These are phyloP conservation scores for Nezara viridula DNA, from an alignment of 2,888 invertebrate species.

Conservation along the genomic window DNA sequence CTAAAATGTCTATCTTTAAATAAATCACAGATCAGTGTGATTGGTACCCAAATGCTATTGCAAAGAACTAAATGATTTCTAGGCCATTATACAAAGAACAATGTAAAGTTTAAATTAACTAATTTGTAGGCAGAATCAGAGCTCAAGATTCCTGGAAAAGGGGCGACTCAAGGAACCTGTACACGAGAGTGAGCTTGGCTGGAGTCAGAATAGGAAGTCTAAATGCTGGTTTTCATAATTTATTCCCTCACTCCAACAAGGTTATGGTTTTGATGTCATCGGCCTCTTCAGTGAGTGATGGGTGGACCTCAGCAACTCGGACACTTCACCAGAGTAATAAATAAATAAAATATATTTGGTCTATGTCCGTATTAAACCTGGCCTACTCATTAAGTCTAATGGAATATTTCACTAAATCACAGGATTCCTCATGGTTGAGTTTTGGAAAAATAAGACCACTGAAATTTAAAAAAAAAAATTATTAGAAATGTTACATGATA, in stretches of 20 bases:
- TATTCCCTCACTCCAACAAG: slow-evolving; percentile 4
- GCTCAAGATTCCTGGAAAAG: not conserved
- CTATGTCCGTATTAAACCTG: not conserved
- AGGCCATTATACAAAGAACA: not conserved
- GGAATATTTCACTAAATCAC: slow-evolving; percentile 48
- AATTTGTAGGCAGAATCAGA: not conserved
- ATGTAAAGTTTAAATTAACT: slow-evolving; percentile 16
- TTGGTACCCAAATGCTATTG: not conserved
- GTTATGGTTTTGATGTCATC: not conserved
- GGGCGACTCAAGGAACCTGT: not conserved
- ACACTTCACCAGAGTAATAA: not conserved
- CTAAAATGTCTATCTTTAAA: slow-evolving; percentile 34
- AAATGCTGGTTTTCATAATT: not conserved
- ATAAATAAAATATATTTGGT: not conserved
- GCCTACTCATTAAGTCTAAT: slow-evolving; percentile 23
- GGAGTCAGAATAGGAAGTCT: not conserved
- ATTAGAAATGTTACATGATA: not conserved
- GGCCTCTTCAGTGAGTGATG: not conserved
- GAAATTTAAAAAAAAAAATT: not conserved
- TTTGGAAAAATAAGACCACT: not conserved
- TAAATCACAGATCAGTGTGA: not conserved
- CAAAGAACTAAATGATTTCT: slow-evolving; percentile 10
- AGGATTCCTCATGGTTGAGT: slow-evolving; percentile 42
- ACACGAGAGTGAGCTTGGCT: not conserved
- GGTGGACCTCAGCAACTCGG: slow-evolving; percentile 1